Base-by-base conservation (phyloP, 1,140 invertebrate species). In the Oedothorax gibbosus region DNA sequence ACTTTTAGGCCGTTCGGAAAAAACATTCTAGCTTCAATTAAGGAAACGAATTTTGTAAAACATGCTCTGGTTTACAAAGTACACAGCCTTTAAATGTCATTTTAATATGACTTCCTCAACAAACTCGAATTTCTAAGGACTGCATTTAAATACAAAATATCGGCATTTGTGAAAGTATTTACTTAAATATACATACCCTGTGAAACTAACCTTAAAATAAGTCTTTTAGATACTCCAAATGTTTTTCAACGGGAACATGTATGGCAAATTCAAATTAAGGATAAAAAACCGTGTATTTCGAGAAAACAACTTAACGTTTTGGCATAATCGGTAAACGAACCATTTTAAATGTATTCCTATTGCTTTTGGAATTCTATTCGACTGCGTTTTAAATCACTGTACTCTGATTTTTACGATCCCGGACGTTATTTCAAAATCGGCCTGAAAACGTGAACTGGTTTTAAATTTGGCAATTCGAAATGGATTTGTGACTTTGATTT, bases 281-380 rank as follows among this genome's bases (percentile, higher is more conserved):
- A 54, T 4, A 6, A 49, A 9, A 57, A 49, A 8, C n/a, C 14
- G 9, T 6, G 49, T 35, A 72, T 77, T 77, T 77, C 21, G 57
- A n/a, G 35, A 14, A 51, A 73, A 82, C 73, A 64, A 82, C 72
- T 81, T 64, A 82, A 81, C 72, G 18, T 82, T 64, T 60, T 56
- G 15, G 80, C 69, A 21, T 62, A 50, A 50, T 56, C 53, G 80
- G 64, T 82, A 73, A 82, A 82, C 80, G 80, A 82, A 82, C 80
- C 80, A 60, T 53, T 82, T 10, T 18, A 35, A 50, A 81, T 71
- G 56, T 51, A 79, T 18, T 68, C 56, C 53, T 81, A 60, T 72
- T 65, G 80, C 10, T 10, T 65, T 73, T 64, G 15, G 35, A 73
- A 56, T 53, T 20, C 20, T 10, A 68, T 81, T 68, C 15, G n/a